Evolutionary conservation across 2,888 invertebrate species (phyloP), one percentile per base, ranked within the genome.

Genomic region (Megamerina dolium): DNA sequence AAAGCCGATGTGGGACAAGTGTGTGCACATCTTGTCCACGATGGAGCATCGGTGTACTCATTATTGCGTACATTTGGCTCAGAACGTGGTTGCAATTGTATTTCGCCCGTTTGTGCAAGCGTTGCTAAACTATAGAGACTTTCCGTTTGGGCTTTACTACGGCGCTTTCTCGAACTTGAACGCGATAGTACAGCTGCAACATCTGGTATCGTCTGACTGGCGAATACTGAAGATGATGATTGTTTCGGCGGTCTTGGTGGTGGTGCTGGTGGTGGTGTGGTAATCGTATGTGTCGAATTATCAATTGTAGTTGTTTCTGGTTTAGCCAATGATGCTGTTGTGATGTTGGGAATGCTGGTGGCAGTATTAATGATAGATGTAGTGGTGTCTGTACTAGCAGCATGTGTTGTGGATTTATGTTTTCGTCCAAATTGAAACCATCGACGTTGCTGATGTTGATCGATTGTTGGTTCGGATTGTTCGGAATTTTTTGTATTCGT

Each of bases 101-200:
- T 46, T 46, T 56, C 57, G 19, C 56, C 55, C 18, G 50, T 48
- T 45, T 58, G 54, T n/a, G 56, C 56, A 2, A 54, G 49, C 2
- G 54, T 50, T 9, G 55, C 52, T 36, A 60, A 29, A 21, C 64
- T 67, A 35, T 64, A 68, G 35, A 69, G 66, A 48, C 66, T 63
- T 31, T 61, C 56, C 35, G 54, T 59, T 39, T 50, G 55, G 30
- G 56, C 45, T 46, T 50, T 50, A 16, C 45, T 55, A 20, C 53
- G 55, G 8, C 47, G 41, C 38, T 49, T 26, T 37, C 44, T 48
- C 10, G 45, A 46, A 33, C 45, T 46, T 17, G 31, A 39, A 6
- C 48, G 51, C 10, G 51, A 46, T 30, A 47, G 41, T 12, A 45
- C 49, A 26, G 45, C 52, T 8, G 52, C 53, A 43, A 54, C 52